These are phyloP conservation scores for Dufourea novaeangliae DNA, from an alignment of 1,140 invertebrate genomes.

Conservation along the genomic window DNA sequence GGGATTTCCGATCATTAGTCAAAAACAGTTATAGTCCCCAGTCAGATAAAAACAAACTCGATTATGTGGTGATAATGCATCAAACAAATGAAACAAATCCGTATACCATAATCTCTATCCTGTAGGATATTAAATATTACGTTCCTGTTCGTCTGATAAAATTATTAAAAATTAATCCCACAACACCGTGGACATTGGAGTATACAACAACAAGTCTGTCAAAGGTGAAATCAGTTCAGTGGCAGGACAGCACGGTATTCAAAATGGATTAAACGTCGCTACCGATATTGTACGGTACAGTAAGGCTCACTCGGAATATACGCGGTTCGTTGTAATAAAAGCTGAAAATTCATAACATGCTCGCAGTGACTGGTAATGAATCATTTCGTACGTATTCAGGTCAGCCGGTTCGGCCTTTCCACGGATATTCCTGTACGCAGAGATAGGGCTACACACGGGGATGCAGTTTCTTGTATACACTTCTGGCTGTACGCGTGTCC, in stretches of 20 bases:
- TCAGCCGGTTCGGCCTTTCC: slow-evolving; percentile 50
- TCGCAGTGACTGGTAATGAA: slow-evolving; percentile 57
- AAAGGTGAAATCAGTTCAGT: neutral
- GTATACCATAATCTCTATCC: too few species aligned
- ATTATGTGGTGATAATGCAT: too few species aligned
- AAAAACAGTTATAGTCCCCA: too few species aligned
- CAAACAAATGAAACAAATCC: too few species aligned
- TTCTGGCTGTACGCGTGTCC: neutral
- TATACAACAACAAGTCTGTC: neutral
- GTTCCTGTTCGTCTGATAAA: too few species aligned
- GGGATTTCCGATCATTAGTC: too few species aligned
- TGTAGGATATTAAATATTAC: too few species aligned
- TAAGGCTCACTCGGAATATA: slow-evolving; percentile 28
- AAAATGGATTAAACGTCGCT: slow-evolving; percentile 40
- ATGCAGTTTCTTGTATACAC: slow-evolving; percentile 41
- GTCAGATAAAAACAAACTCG: too few species aligned
- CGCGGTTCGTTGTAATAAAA: slow-evolving; percentile 56
- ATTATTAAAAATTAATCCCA: too few species aligned
- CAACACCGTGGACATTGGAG: neutral
- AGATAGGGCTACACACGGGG: slow-evolving; percentile 20
- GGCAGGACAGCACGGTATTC: neutral
- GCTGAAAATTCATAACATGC: slow-evolving; percentile 67
- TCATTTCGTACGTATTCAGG: slow-evolving; percentile 66
- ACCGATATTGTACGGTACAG: neutral
- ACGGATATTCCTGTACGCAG: slow-evolving; percentile 25